phyloP scores from a whole-genome alignment of 2,888 invertebrate genomes.

The Tenthredo scrophulariae region DNA sequence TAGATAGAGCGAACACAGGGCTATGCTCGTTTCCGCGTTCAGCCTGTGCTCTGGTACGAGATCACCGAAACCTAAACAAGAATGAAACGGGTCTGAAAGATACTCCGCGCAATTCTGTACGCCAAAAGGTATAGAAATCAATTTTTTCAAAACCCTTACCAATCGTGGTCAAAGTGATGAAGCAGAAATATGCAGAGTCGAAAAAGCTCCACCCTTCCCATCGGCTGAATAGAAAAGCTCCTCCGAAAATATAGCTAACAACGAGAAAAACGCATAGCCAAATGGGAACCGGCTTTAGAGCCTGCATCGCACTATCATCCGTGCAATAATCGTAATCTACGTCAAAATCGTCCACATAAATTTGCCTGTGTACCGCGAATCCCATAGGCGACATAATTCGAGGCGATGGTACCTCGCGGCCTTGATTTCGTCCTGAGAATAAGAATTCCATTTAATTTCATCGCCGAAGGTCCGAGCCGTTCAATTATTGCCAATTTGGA shows the following conservation, averaged over 20 bases:
- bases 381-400: conserved; percentile 86
- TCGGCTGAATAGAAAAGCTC: conserved; percentile 90
- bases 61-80: conserved; percentile 87
- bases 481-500: conserved; percentile 50
- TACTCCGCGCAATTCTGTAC: background rate
- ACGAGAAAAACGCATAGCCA: conserved; percentile 94
- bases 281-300: conserved; percentile 89
- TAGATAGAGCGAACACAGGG: conserved; percentile 94
- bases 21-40: conserved; percentile 83
- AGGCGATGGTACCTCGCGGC: conserved; percentile 78
- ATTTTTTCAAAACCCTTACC: conserved; percentile 76
- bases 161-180: conserved; percentile 95
- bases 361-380: conserved; percentile 82
- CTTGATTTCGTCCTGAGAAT: conserved; percentile 41
- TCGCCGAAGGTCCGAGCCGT: background rate
- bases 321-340: conserved; percentile 81
- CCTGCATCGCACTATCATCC: conserved; percentile 79
- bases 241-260: conserved; percentile 93
- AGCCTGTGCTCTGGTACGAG: conserved; percentile 91
- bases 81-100: conserved; percentile 32
- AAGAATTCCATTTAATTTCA: conserved; percentile 24
- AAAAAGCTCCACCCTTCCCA: conserved; percentile 94
- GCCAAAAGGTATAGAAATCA: conserved; percentile 1
- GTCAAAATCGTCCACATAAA: conserved; percentile 82
- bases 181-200: conserved; percentile 95